These are phyloP conservation scores for Nasua narica DNA, from an alignment of 2,797 vertebrate genomes.

Conservation along the genomic window DNA sequence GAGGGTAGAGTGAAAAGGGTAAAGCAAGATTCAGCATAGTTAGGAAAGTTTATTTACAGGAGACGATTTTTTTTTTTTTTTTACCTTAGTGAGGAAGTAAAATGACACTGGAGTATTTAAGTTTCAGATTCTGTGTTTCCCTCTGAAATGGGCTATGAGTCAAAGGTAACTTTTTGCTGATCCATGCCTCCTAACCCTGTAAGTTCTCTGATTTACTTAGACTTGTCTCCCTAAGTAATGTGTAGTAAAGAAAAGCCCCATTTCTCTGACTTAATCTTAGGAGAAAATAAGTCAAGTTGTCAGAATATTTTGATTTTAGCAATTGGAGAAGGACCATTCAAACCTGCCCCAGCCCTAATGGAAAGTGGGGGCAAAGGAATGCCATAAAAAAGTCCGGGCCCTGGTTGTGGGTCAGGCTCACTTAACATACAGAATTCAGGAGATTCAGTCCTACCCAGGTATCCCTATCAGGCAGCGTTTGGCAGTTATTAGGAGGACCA, in stretches of 20 bases:
- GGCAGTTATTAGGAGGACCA: neutral
- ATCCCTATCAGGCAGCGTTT: neutral
- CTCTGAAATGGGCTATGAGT: neutral
- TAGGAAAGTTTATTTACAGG: neutral
- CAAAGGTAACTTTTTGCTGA: neutral
- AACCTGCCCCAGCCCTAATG: neutral
- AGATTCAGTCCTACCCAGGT: neutral
- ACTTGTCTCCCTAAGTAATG: neutral
- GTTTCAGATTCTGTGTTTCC: neutral
- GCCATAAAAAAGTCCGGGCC: neutral
- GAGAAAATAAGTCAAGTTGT: slow-evolving; percentile 4
- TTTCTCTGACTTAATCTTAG: neutral
- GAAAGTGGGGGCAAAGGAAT: neutral
- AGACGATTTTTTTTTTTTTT: neutral
- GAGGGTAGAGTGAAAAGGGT: neutral
- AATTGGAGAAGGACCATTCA: neutral
- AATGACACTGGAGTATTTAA: neutral
- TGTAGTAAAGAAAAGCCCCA: neutral
- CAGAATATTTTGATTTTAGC: slow-evolving; percentile 6
- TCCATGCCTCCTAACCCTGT: neutral
- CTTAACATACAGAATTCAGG: neutral
- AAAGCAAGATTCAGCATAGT: neutral
- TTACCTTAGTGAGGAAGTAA: neutral
- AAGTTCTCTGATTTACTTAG: neutral
- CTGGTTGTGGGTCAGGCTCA: neutral